Base-by-base conservation (phyloP, 2,113 vertebrate genomes). In the Phrynosoma blainvillii region DNA sequence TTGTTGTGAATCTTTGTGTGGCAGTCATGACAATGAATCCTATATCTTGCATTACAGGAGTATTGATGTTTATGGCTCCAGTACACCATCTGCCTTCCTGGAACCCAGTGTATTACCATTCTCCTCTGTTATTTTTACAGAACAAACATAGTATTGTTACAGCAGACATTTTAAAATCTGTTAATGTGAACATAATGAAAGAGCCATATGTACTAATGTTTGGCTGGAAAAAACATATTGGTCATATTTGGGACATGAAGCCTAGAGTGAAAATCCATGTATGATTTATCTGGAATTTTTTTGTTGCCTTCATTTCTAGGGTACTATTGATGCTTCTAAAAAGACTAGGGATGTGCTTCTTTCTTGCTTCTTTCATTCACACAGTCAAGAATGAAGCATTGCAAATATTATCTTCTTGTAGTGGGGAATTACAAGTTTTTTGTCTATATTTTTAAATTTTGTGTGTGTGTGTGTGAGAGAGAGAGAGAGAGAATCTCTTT, bases 51-150 rank as follows among this genome's bases (percentile, higher is more conserved):
- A n/a, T 73, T 80, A 62, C 68, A 42, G 68, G 66, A 87, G 78
- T 80, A 74, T 56, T 16, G 25, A n/a, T 42, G 78, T 32, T 74
- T 59, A 84, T 84, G 52, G 52, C 52, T 84, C 52, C 54, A 23
- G 68, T 71, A 42, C 25, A 59, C 66, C 16, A 81, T 42, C 78
- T 87, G 85, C 78, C 52, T 87, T 87, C 78, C 78, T 62, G 85
- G 78, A 87, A 87, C 78, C 25, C 52, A 59, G 30, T 36, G 25
- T 74, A 80, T 80, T 74, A 74, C 71, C 27, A 80, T 42, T 27
- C 5, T 21, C 9, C n/a, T 59, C 42, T 80, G 13, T 59, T 59
- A 27, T 56, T 87, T 87, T 80, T 79, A 87, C 11, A 80, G 66
- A 42, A 71, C 7, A 42, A 59, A 40, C 47, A 80, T 59, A 54